A percentile compares a stretch with the other conserved stretches of the same genome.
These are phyloP conservation scores for Parascotia fuliginaria DNA, from an alignment of 2,888 invertebrate species.

Conservation along the genomic window DNA sequence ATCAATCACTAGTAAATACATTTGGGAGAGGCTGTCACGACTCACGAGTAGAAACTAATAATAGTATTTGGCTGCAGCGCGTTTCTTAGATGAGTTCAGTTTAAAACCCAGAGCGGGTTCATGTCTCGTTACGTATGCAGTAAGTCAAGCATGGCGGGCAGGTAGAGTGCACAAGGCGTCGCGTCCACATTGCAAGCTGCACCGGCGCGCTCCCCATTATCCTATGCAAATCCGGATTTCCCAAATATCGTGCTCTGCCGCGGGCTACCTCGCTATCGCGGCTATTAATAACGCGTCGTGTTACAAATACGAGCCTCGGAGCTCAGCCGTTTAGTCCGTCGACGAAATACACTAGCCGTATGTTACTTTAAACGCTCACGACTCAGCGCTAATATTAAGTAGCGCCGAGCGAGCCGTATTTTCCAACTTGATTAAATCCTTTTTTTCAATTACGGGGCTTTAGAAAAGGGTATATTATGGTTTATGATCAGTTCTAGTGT, in stretches of 20 bases:
- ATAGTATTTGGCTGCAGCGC: background rate
- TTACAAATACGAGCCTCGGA: constrained; percentile 73
- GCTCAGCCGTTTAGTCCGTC: constrained; percentile 72
- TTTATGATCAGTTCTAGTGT: constrained; percentile 43
- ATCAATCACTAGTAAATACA: background rate
- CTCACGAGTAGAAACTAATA: background rate
- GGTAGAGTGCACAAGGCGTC: constrained; percentile 46
- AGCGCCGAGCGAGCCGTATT: constrained; percentile 50
- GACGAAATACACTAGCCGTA: constrained; percentile 72
- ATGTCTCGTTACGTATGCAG: constrained; percentile 47
- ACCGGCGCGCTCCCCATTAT: constrained; percentile 69
- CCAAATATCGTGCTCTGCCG: constrained; percentile 79
- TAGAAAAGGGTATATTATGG: constrained; percentile 41
- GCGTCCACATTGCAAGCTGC: constrained; percentile 59
- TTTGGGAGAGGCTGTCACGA: background rate
- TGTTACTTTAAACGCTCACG: constrained; percentile 61
- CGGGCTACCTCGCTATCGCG: constrained; percentile 78
- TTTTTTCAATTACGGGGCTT: constrained; percentile 51
- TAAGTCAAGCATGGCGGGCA: constrained; percentile 37
- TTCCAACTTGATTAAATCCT: constrained; percentile 58
- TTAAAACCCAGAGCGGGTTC: constrained; percentile 31
- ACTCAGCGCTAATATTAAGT: constrained; percentile 52
- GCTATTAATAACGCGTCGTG: constrained; percentile 80
- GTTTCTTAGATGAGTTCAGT: constrained; percentile 26
- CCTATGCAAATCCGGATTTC: constrained; percentile 84